Evolutionary conservation across 2,113 vertebrate genomes (phyloP), one percentile per base, ranked within the genome.

Genomic region (Ameiurus melas): DNA sequence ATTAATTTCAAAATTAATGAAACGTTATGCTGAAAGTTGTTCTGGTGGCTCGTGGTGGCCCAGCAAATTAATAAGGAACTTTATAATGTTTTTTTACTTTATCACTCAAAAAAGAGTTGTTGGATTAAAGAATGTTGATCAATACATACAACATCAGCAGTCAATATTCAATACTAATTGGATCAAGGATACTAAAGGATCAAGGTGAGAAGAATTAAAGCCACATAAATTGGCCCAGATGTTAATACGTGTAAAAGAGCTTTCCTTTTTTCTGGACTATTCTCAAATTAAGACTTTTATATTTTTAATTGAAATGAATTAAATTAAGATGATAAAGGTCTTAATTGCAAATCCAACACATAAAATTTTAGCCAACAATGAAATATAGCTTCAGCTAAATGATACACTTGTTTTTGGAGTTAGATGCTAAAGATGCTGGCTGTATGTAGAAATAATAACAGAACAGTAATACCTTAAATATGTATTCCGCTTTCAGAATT

Each of bases 401-500:
- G 8, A 75, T 3, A 13, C 9, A 2, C 27, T 33, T 75, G 70
- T 66, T 22, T 60, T 20, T 77, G 22, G 47, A 3, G 27, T 19
- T 80, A 73, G 30, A 36, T 62, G 19, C 33, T 83, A 66, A 43
- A 64, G 25, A 64, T 64, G 33, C 5, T 75, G 9, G 3, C 14
- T 58, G 57, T 6, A 33, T 4, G 14, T 25, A n/a, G 53, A 27
- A 68, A 70, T 30, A 19, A 51, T 5, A 43, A 77, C 5, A 51
- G 14, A 10, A 19, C 19, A 85, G 30, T 70, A 7, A 47, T 86
- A 92, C 95, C 94, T 94, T 94, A 47, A 96, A 73, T 20, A 77
- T 14, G 83, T 96, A 94, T 22, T 94, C 91, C 89, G 95, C 90
- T 87, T 89, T 91, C 79, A 96, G 87, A 27, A 95, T 93, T 0